Conservation (phyloP, 2,888 invertebrate species). For the Caenorhabditis plicata region DNA sequence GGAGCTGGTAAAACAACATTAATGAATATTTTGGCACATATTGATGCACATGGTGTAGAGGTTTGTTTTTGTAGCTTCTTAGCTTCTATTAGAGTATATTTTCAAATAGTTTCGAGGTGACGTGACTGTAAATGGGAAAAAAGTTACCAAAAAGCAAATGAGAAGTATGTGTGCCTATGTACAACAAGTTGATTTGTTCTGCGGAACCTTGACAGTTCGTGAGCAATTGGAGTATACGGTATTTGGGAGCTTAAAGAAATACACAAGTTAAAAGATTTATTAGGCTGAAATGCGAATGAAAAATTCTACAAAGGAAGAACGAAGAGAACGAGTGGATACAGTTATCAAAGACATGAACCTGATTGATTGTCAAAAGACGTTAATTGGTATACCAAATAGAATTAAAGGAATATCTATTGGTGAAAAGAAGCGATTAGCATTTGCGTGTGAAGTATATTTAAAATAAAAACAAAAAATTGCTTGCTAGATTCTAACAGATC, state of each 20-base stretch:
- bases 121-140: constrained; percentile 50
- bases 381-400: constrained; percentile 44
- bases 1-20: constrained; percentile 88
- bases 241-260: too few species aligned
- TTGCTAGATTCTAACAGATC: constrained; percentile 50
- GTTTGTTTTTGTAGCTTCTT: background rate
- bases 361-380: constrained; percentile 49
- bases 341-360: constrained; percentile 53
- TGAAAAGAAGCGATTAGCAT: constrained; percentile 85
- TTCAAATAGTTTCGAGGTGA: constrained; percentile 34
- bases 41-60: constrained; percentile 66
- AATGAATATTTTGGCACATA: constrained; percentile 80
- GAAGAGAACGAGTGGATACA: constrained; percentile 34
- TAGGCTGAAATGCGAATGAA: constrained; percentile 48
- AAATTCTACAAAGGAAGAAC: constrained; percentile 16
- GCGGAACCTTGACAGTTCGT: constrained; percentile 79
- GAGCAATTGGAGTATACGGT: constrained; percentile 87
- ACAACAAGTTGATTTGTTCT: constrained; percentile 86
- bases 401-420: constrained; percentile 85
- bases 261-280: background rate
- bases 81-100: background rate
- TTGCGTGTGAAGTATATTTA: constrained; percentile 91
- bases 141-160: constrained; percentile 65
- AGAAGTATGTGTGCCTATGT: constrained; percentile 80
- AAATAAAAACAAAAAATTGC: too few species aligned